phyloP scores from a whole-genome alignment of 1,140 invertebrate genomes.

The Zaprionus vittiger region DNA sequence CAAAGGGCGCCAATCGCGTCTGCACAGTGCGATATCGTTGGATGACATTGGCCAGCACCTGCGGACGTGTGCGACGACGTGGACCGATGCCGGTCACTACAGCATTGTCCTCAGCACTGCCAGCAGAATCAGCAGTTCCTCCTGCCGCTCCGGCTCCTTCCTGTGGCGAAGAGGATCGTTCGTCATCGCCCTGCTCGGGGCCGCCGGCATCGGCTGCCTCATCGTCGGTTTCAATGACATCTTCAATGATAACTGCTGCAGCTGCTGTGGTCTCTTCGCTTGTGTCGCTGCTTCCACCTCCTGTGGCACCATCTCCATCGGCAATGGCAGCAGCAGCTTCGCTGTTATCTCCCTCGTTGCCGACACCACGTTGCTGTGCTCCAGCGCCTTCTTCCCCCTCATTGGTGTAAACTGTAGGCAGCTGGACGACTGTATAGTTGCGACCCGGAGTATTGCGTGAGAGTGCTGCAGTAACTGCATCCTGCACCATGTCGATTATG shows the following conservation, averaged over 20 bases:
- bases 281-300: conserved; percentile 32
- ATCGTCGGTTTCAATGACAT: conserved; percentile 66
- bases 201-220: conserved; percentile 50
- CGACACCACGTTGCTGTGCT: conserved; percentile 14
- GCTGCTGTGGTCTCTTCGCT: conserved; percentile 61
- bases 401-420: conserved; percentile 73
- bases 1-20: conserved; percentile 87
- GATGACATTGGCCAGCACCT: conserved; percentile 87
- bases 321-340: conserved; percentile 20
- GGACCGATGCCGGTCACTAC: conserved; percentile 28
- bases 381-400: conserved; percentile 50
- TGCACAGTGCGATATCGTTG: conserved; percentile 87
- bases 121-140: conserved; percentile 8
- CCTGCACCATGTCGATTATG: conserved; percentile 81
- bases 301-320: not conserved
- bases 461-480: conserved; percentile 79
- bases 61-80: conserved; percentile 85
- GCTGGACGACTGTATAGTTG: conserved; percentile 79
- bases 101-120: conserved; percentile 18
- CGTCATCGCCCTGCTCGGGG: conserved; percentile 38
- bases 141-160: not conserved
- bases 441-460: conserved; percentile 68
- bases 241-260: conserved; percentile 73
- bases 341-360: conserved; percentile 11
- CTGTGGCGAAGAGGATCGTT: conserved; percentile 9